phyloP scores from a whole-genome alignment of 1,140 invertebrate species.

The Formica exsecta region DNA sequence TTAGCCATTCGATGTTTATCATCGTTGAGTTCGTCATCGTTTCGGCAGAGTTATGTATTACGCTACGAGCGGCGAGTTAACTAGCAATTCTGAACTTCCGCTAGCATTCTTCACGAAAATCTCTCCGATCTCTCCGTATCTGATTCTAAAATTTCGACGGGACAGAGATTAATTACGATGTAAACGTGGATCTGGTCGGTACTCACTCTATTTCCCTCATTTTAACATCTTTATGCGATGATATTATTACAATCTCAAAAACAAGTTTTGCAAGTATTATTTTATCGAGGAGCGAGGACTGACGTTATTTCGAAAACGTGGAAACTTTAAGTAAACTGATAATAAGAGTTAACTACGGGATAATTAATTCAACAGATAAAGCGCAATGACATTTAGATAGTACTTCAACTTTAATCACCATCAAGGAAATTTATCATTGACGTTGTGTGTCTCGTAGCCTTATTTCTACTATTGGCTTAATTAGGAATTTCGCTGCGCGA shows the following conservation, averaged over 20 bases:
- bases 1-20: conserved; percentile 57
- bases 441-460: background rate
- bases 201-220: background rate
- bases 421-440: conserved; percentile 46
- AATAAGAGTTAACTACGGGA: background rate
- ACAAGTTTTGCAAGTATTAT: background rate
- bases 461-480: conserved; percentile 26
- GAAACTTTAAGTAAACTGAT: background rate
- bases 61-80: conserved; percentile 18
- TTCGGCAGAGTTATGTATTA: conserved; percentile 29
- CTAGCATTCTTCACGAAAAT: background rate
- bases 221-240: background rate
- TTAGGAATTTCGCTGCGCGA: conserved; percentile 45
- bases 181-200: background rate
- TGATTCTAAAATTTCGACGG: conserved; percentile 31
- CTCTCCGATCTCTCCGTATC: background rate
- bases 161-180: conserved; percentile 35
- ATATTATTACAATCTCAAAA: background rate
- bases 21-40: conserved; percentile 44
- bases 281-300: background rate
- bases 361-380: background rate
- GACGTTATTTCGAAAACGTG: conserved; percentile 1
- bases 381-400: background rate
- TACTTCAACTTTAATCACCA: conserved; percentile 19
- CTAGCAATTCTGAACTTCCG: conserved; percentile 45